Conservation (phyloP, 2,888 invertebrate species). For the Brenthis ino region DNA sequence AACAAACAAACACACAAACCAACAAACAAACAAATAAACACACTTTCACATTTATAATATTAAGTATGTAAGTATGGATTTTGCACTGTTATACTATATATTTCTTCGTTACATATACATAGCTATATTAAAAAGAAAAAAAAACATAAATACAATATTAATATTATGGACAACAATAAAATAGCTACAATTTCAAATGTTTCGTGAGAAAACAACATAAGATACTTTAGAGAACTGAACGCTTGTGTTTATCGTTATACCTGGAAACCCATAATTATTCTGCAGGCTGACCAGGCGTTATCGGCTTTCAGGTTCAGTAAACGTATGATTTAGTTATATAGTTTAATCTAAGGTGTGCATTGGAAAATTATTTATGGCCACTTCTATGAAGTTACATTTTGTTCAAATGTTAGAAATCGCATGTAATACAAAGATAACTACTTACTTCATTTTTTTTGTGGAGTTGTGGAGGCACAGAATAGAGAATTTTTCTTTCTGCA, state of each 20-base stretch:
- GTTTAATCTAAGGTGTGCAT: conserved; percentile 32
- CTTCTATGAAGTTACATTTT: not conserved
- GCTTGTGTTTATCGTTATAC: conserved; percentile 51
- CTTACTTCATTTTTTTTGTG: too few species aligned
- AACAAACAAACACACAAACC: too few species aligned
- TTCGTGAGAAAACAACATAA: not conserved
- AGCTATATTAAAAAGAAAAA: too few species aligned
- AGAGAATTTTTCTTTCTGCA: too few species aligned
- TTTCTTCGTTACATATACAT: too few species aligned
- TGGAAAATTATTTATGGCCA: conserved; percentile 18
- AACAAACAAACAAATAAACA: too few species aligned
- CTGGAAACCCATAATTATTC: conserved; percentile 52
- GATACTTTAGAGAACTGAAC: conserved; percentile 4
- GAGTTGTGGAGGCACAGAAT: too few species aligned
- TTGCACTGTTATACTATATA: too few species aligned
- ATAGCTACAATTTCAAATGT: not conserved
- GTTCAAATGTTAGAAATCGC: not conserved
- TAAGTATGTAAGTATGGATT: too few species aligned
- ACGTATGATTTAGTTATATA: conserved; percentile 51
- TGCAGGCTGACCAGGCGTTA: conserved; percentile 70
- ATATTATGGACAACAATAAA: not conserved
- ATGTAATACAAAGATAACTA: too few species aligned
- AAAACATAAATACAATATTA: too few species aligned
- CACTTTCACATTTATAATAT: too few species aligned
- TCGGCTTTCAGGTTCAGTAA: conserved; percentile 73